Conservation (phyloP, 2,888 invertebrate species). For the Euproctis similis region DNA sequence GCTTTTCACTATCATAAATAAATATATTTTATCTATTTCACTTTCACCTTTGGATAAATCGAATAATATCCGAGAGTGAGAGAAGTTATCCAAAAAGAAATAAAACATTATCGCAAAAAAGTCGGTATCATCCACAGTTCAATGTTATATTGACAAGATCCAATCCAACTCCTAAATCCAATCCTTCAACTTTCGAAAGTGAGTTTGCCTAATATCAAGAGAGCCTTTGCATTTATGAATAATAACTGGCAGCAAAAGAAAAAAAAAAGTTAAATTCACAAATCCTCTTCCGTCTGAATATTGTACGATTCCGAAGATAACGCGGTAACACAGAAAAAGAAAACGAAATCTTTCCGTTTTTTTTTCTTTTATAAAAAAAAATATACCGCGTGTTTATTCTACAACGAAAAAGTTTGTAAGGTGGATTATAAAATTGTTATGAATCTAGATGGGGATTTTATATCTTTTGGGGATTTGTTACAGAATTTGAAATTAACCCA, state of each 20-base stretch:
- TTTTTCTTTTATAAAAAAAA: constrained; percentile 18
- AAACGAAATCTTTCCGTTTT: constrained; percentile 24
- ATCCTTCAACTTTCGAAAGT: constrained; percentile 55
- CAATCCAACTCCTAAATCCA: constrained; percentile 44
- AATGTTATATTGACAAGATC: constrained; percentile 43
- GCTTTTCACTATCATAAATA: too few species aligned
- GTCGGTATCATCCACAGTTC: constrained; percentile 24
- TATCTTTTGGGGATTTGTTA: constrained; percentile 25
- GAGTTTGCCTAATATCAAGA: constrained; percentile 58
- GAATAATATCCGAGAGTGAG: constrained; percentile 9
- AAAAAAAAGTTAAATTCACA: constrained; percentile 63
- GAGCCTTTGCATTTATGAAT: constrained; percentile 72
- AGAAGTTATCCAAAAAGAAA: constrained; percentile 8
- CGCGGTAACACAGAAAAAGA: constrained; percentile 47
- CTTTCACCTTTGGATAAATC: too few species aligned
- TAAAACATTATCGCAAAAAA: constrained; percentile 25
- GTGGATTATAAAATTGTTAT: constrained; percentile 41
- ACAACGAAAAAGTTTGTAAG: constrained; percentile 38
- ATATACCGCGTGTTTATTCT: constrained; percentile 40
- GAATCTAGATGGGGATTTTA: constrained; percentile 23
- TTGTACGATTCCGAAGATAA: constrained; percentile 60
- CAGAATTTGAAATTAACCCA: constrained; percentile 19
- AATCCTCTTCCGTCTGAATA: constrained; percentile 61
- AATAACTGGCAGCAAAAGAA: too few species aligned
- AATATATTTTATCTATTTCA: too few species aligned